Base-by-base conservation (phyloP, 1,140 invertebrate genomes). In the Lepidotrigona ventralis region DNA sequence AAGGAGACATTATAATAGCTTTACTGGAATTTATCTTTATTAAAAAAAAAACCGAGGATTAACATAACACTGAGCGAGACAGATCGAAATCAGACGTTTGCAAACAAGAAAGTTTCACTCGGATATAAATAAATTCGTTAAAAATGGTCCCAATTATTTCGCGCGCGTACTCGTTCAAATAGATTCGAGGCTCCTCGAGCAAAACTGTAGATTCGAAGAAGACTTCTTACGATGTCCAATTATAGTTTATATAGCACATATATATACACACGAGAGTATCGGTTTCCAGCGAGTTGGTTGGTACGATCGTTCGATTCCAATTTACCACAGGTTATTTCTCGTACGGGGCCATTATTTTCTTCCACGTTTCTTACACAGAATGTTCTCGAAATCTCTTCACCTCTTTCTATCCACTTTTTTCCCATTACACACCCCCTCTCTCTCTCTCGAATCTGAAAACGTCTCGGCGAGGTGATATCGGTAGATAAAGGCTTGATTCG, bases 401-500 rank as follows among this genome's bases (percentile, higher is more conserved):
- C 23, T 21, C 21, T 29, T 26, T 56, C 64, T 26, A 53, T 33
- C 2, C 23, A 11, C 23, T 23, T 58, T 12, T 58, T 11, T 58
- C 19, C 56, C 23, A 9, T 60, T 11, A 11, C 21, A 23, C 9
- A 1, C 56, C 12, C 21, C 56, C 11, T 23, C 11, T 39, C 11
- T 23, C n/a, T 77, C 8, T 29, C 21, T 77, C 33, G 51, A 71
- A 63, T 64, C 29, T 29, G 56, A 39, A n/a, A 33, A 63, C 54
- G n/a, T 63, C 26, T 51, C 19, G 19, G n/a, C 39, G 39, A 54
- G 78, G 56, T 26, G 81, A 71, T 71, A 84, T 75, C 54, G 79
- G 69, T 73, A 78, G 68, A 70, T 83, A 83, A 75, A 72, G 39
- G 80, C 56, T 81, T 86, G 46, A 84, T 84, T 80, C 79, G 70